Conservation (phyloP, 2,888 invertebrate species). For the Phyllotreta cruciferae region DNA sequence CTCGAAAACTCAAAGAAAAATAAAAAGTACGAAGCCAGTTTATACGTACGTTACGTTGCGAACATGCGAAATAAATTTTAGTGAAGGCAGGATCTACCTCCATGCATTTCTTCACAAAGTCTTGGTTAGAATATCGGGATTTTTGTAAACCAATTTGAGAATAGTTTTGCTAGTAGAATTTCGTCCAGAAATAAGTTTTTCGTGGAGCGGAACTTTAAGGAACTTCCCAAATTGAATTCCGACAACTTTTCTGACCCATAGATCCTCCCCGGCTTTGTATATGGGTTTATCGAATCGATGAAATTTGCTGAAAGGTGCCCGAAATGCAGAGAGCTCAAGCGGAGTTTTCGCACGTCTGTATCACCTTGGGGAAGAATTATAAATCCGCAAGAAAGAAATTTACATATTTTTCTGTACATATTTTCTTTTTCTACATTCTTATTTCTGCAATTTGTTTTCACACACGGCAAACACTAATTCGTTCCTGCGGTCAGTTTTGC, state of each 20-base stretch:
- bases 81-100: not conserved
- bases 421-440: conserved; percentile 2
- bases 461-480: too few species aligned
- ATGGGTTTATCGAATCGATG: conserved; percentile 17
- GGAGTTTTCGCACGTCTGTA: not conserved
- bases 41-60: conserved; percentile 4
- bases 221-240: conserved; percentile 58
- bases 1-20: conserved; percentile 5
- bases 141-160: conserved; percentile 53
- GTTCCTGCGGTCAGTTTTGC: too few species aligned
- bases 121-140: conserved; percentile 23
- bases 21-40: conserved; percentile 1
- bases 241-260: conserved; percentile 49
- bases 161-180: conserved; percentile 55
- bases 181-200: conserved; percentile 51
- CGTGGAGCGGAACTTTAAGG: conserved; percentile 50
- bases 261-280: conserved; percentile 26
- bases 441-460: too few species aligned
- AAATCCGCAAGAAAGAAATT: not conserved
- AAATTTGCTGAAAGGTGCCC: conserved; percentile 11
- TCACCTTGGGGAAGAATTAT: not conserved
- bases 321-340: not conserved
- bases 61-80: conserved; percentile 19
- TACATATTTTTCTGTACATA: conserved; percentile 2
- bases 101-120: conserved; percentile 14